Conservation (phyloP, 2,888 invertebrate species). For the Cantharis nigra region DNA sequence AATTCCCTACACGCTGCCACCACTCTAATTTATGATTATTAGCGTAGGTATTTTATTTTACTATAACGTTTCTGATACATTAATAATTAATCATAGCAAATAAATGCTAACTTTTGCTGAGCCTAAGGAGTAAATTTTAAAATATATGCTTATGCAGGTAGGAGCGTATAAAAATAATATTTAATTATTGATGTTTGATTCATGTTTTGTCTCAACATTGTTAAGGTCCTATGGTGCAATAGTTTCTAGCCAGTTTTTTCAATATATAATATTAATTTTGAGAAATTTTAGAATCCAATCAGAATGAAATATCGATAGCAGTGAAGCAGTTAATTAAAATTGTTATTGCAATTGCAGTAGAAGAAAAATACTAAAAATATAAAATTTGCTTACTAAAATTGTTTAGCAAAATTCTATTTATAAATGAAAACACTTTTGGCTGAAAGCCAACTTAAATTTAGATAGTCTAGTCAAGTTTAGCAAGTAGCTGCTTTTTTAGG, state of each 20-base stretch:
- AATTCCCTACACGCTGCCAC: too few species aligned
- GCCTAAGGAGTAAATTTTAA: too few species aligned
- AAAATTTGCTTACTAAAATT: background rate
- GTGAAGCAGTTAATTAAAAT: background rate
- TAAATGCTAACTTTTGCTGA: too few species aligned
- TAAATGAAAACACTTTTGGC: slow-evolving; percentile 20
- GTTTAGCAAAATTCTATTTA: background rate
- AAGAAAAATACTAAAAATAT: background rate
- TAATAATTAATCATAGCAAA: too few species aligned
- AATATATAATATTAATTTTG: background rate
- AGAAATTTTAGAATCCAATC: background rate
- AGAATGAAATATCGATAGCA: background rate
- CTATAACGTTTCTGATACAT: too few species aligned
- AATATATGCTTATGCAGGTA: too few species aligned
- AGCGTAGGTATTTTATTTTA: too few species aligned
- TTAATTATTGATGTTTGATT: too few species aligned
- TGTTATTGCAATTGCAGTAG: background rate
- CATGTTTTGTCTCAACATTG: too few species aligned
- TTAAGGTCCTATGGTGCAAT: background rate
- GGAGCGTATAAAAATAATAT: too few species aligned
- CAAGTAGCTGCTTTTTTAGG: slow-evolving; percentile 22
- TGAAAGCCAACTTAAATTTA: slow-evolving; percentile 31
- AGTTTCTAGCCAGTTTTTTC: background rate
- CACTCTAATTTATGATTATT: too few species aligned
- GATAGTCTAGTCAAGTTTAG: slow-evolving; percentile 32